A percentile compares a stretch with the other conserved stretches of the same genome.
phyloP scores from a whole-genome alignment of 2,888 invertebrate genomes.

The Cheilosia grossa region DNA sequence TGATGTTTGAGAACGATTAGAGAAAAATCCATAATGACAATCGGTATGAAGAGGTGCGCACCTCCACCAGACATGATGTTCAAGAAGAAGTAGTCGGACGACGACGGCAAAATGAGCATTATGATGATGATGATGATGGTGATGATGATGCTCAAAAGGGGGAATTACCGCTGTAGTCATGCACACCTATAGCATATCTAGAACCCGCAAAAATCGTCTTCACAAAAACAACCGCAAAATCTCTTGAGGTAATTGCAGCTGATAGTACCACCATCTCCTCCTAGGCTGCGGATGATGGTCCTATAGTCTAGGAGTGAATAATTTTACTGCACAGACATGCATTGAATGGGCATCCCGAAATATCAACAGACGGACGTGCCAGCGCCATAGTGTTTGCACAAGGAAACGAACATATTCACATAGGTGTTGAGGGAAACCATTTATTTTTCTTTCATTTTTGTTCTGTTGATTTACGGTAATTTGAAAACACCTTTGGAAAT shows the following conservation, averaged over 20 bases:
- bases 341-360: conserved; percentile 64
- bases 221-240: conserved; percentile 61
- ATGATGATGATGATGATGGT: conserved; percentile 67
- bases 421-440: conserved; percentile 63
- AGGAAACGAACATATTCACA: conserved; percentile 63
- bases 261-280: conserved; percentile 56
- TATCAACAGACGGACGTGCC: conserved; percentile 69
- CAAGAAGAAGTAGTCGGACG: conserved; percentile 46
- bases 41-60: conserved; percentile 56
- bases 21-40: conserved; percentile 75
- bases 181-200: conserved; percentile 63
- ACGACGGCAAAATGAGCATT: conserved; percentile 18
- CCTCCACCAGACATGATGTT: conserved; percentile 58
- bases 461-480: conserved; percentile 70
- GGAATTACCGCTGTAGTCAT: conserved; percentile 67
- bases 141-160: conserved; percentile 68
- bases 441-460: conserved; percentile 42
- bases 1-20: conserved; percentile 75
- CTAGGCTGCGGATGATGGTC: conserved; percentile 18
- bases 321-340: neutral
- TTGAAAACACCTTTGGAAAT: conserved; percentile 64
- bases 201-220: conserved; percentile 49
- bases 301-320: conserved; percentile 18
- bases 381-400: conserved; percentile 65
- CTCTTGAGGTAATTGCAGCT: conserved; percentile 63